These are phyloP conservation scores for Australoheros scitulus DNA, from an alignment of 2,113 vertebrate species.

Conservation along the genomic window DNA sequence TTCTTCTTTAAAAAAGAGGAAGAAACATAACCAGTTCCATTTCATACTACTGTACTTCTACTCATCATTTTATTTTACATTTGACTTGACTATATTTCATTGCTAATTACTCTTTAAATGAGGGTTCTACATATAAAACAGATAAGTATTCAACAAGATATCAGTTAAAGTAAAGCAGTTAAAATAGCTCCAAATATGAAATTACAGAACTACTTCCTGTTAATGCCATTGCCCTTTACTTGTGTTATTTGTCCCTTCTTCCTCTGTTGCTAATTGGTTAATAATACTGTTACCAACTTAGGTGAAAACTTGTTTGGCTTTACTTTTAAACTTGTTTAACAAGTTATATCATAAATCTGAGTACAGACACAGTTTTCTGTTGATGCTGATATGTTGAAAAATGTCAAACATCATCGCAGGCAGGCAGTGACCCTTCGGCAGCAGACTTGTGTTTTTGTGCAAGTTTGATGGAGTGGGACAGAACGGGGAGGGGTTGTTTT, in stretches of 20 bases:
- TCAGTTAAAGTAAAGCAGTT: background rate
- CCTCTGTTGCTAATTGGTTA: background rate
- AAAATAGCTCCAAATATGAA: background rate
- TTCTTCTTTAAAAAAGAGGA: background rate
- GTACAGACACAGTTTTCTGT: background rate
- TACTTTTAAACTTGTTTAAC: background rate
- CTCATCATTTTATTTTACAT: background rate
- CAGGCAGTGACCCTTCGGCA: background rate
- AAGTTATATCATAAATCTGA: background rate
- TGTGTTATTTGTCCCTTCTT: background rate
- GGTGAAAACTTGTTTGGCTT: background rate
- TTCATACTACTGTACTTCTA: background rate
- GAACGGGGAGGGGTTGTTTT: background rate
- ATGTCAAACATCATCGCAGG: background rate
- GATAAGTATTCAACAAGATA: background rate
- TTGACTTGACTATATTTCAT: background rate
- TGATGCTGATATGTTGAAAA: background rate
- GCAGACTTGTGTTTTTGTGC: constrained; percentile 36
- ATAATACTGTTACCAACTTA: background rate
- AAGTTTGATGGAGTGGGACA: constrained; percentile 66
- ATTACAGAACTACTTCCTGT: background rate
- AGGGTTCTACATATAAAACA: no score
- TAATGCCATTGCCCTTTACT: background rate
- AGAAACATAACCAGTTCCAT: background rate
- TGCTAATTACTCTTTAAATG: no score